phyloP scores from a whole-genome alignment of 2,888 invertebrate genomes.

The Incurvaria masculella region DNA sequence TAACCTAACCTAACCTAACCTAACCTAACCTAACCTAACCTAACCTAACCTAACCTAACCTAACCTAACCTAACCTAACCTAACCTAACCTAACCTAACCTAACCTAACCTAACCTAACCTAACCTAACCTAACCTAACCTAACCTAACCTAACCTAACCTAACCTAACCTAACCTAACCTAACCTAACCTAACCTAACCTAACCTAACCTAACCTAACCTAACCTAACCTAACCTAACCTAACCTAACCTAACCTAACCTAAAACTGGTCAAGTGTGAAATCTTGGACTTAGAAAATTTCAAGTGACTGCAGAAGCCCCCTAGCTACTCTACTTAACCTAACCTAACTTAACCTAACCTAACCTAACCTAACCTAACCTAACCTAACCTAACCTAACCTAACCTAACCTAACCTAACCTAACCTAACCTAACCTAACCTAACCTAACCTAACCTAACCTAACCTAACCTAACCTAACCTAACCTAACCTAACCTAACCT shows the following conservation, averaged over 20 bases:
- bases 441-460: constrained; percentile 12
- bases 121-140: constrained; percentile 11
- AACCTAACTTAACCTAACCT: constrained; percentile 16
- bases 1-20: not conserved
- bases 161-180: constrained; percentile 13
- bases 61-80: too few species aligned
- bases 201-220: constrained; percentile 13
- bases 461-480: constrained; percentile 18
- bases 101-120: constrained; percentile 11
- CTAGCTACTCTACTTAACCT: too few species aligned
- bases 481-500: constrained; percentile 18
- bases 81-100: constrained; percentile 6
- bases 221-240: constrained; percentile 13
- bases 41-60: constrained; percentile 2
- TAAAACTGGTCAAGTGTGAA: too few species aligned
- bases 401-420: constrained; percentile 10
- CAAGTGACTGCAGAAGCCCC: too few species aligned
- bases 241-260: constrained; percentile 11
- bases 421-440: constrained; percentile 10
- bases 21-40: constrained; percentile 7
- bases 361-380: constrained; percentile 14
- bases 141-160: constrained; percentile 10
- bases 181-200: constrained; percentile 14
- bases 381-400: constrained; percentile 5
- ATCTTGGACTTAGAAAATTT: too few species aligned